These are phyloP conservation scores for Grus americana DNA, from an alignment of 2,113 vertebrate genomes.

Conservation along the genomic window DNA sequence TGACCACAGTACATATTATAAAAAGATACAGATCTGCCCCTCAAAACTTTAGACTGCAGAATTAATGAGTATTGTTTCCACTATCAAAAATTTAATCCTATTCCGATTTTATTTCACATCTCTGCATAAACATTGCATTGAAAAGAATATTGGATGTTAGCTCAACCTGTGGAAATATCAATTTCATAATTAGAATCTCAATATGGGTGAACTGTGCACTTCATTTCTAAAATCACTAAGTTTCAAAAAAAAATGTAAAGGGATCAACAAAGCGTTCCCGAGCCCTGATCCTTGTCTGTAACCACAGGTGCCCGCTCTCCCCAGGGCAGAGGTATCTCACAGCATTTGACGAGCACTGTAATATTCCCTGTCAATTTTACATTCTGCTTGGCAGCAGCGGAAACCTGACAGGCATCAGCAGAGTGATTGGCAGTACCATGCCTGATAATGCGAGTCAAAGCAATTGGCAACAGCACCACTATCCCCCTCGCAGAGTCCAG, in stretches of 20 bases:
- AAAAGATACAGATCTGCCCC: constrained; percentile 42
- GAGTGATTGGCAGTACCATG: constrained; percentile 67
- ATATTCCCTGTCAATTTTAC: constrained; percentile 71
- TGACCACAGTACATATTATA: constrained; percentile 29
- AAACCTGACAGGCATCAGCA: constrained; percentile 67
- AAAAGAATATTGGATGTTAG: background rate
- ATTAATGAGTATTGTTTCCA: constrained; percentile 38
- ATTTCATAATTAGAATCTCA: background rate
- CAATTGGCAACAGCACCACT: constrained; percentile 57
- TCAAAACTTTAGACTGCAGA: constrained; percentile 22
- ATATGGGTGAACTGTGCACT: background rate
- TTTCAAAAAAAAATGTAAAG: background rate
- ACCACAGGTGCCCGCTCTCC: constrained; percentile 67
- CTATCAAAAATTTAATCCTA: constrained; percentile 30
- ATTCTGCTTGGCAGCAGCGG: constrained; percentile 61
- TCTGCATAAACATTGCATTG: constrained; percentile 4
- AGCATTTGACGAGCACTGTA: constrained; percentile 24
- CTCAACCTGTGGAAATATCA: constrained; percentile 8
- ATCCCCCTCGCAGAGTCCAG: constrained; percentile 52
- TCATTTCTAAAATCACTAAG: background rate
- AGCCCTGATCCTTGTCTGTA: constrained; percentile 50
- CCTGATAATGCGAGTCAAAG: constrained; percentile 67
- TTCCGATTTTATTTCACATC: constrained; percentile 40
- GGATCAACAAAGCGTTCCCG: constrained; percentile 24
- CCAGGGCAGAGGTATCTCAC: constrained; percentile 62